Evolutionary conservation across 2,797 vertebrate genomes (phyloP).

Genomic region (Sarcoramphus papa): DNA sequence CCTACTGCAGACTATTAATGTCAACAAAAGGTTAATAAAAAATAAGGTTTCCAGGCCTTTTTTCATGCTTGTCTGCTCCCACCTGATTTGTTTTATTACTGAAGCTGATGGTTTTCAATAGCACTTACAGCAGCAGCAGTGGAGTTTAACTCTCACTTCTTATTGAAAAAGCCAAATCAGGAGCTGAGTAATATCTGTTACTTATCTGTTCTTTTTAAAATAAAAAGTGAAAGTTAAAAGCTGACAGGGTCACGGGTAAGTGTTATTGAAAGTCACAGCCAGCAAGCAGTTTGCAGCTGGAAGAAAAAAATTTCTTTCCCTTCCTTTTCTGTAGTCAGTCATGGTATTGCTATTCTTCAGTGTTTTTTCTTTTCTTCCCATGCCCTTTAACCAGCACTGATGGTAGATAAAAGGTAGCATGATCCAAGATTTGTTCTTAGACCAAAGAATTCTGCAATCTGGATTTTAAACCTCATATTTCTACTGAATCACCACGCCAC

Average conservation of each 20-base stretch:
- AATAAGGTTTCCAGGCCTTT: neutral
- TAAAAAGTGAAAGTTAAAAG: slow-evolving; percentile 33
- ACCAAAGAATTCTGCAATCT: neutral
- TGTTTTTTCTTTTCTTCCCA: neutral
- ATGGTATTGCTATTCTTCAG: neutral
- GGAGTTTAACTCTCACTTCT: slow-evolving; percentile 24
- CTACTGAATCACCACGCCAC: neutral
- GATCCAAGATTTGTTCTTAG: neutral
- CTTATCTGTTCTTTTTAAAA: slow-evolving; percentile 33
- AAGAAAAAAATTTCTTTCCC: neutral
- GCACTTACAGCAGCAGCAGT: neutral
- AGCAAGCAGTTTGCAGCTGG: neutral
- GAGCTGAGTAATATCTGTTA: slow-evolving; percentile 20
- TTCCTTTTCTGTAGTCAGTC: neutral
- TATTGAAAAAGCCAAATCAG: slow-evolving; percentile 32
- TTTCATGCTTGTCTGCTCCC: neutral
- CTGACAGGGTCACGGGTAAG: neutral
- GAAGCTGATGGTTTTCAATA: slow-evolving; percentile 22
- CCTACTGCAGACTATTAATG: slow-evolving; percentile 34
- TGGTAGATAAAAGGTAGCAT: neutral
- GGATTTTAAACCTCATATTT: neutral
- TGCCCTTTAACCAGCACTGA: neutral
- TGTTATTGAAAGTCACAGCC: neutral
- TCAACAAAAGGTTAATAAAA: slow-evolving; percentile 63
- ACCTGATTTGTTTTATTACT: slow-evolving; percentile 29